Conservation (phyloP, 1,140 invertebrate species). For the Microvelia longipes region DNA sequence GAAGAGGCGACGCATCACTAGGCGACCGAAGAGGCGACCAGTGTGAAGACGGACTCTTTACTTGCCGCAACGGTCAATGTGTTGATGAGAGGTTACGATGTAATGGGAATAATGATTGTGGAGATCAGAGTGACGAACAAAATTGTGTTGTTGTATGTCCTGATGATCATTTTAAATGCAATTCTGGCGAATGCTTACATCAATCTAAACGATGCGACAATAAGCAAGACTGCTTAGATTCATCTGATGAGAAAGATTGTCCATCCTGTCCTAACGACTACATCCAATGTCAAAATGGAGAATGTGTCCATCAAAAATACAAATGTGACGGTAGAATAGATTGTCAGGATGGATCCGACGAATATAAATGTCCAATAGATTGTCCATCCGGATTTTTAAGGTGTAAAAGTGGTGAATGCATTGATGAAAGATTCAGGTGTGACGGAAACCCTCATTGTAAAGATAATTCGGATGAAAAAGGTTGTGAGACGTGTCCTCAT, state of each 20-base stretch:
- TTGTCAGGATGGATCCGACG: conserved; percentile 51
- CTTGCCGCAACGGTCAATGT: not conserved
- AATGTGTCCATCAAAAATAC: conserved; percentile 40
- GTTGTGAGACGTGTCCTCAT: conserved; percentile 22
- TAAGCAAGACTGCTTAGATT: conserved; percentile 41
- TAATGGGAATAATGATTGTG: not conserved
- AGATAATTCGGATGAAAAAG: conserved; percentile 27
- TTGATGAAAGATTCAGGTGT: conserved; percentile 16
- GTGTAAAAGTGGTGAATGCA: conserved; percentile 24
- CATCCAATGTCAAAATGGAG: conserved; percentile 26
- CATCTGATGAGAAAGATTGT: conserved; percentile 54
- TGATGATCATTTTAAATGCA: conserved; percentile 33
- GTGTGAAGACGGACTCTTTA: not conserved
- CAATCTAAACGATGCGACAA: conserved; percentile 42
- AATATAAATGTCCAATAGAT: conserved; percentile 40
- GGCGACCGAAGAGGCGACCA: not conserved
- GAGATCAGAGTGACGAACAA: not conserved
- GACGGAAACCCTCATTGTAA: conserved; percentile 18
- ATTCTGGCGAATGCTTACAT: conserved; percentile 48
- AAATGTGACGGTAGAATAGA: conserved; percentile 45
- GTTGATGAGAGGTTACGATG: not conserved
- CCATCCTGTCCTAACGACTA: not conserved
- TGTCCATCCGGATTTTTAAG: conserved; percentile 8
- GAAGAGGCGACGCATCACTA: not conserved
- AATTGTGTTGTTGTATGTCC: not conserved